Evolutionary conservation across 1,140 invertebrate genomes (phyloP), one percentile per base, ranked within the genome.

Genomic region (Leptinotarsa lineolata): DNA sequence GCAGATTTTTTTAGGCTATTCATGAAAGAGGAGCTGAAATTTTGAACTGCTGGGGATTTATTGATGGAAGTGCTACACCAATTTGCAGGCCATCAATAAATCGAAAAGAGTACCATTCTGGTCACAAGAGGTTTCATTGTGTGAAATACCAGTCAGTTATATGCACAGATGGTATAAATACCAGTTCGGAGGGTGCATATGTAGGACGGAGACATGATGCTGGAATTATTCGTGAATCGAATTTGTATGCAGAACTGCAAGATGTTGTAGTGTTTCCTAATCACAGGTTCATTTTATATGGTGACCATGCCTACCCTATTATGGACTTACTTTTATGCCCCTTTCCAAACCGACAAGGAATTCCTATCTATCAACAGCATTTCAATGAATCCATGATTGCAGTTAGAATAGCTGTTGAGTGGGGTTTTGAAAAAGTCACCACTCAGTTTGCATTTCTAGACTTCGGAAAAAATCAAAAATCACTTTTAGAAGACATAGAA

Each of bases 81-180:
- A 79, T 79, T 20, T 79, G 74, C 64, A 16, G 76, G 24, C 78
- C 78, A 66, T 61, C 67, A 24, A 20, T 68, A 21, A 45, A 79
- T 22, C 76, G 75, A 72, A 64, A 79, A 67, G 48, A 79, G 12
- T 79, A 79, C 68, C 76, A 75, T 68, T 79, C 77, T 65, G 76
- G 74, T 13, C 67, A 74, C 18, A 79, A 77, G 67, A 46, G 68
- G 48, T 24, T 44, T 45, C 76, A 79, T 68, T 74, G 69, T 69
- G 22, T 77, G 16, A 79, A 79, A 64, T 79, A 73, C 46, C 76
- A 79, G 70, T 77, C 74, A 22, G 63, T 79, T 39, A 61, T 76
- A 24, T 77, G 72, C 65, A 72, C 74, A 58, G 78, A 79, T 76
- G 78, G 74, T 4, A 73, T 76, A 22, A 68, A 74, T 18, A 68